These are phyloP conservation scores for Galaxias olidus DNA, from an alignment of 2,797 vertebrate genomes.

Conservation along the genomic window DNA sequence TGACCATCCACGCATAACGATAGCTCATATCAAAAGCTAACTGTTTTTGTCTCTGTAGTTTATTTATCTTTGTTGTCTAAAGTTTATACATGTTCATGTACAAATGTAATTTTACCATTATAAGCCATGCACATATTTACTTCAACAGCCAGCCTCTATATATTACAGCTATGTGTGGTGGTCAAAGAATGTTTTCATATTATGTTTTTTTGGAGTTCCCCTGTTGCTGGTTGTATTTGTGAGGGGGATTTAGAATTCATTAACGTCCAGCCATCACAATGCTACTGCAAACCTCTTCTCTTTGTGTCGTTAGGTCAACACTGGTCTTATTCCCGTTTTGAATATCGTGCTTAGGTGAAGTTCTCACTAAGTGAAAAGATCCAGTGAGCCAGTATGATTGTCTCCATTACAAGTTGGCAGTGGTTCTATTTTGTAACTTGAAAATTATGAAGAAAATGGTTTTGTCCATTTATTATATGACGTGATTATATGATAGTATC, in stretches of 20 bases:
- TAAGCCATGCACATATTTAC: conserved; percentile 81
- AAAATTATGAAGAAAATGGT: conserved; percentile 58
- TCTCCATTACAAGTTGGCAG: conserved; percentile 75
- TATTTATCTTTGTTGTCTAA: conserved; percentile 24
- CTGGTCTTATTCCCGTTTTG: conserved; percentile 17
- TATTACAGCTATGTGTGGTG: conserved; percentile 83
- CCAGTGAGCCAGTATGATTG: conserved; percentile 77
- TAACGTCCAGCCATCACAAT: conserved; percentile 75
- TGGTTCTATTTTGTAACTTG: conserved; percentile 85
- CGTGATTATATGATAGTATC: conserved; percentile 79
- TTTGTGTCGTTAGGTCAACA: conserved; percentile 3
- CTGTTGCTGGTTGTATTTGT: conserved; percentile 73
- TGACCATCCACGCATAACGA: conserved; percentile 51
- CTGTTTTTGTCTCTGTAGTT: conserved; percentile 57
- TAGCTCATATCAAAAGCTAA: conserved; percentile 76
- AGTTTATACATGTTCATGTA: conserved; percentile 11
- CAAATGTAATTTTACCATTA: conserved; percentile 69
- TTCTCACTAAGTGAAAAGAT: conserved; percentile 80
- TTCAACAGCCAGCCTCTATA: conserved; percentile 79
- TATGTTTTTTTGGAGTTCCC: conserved; percentile 84
- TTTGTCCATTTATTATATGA: conserved; percentile 78
- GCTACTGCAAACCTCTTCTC: conserved; percentile 61
- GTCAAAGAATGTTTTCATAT: conserved; percentile 97
- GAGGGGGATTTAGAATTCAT: conserved; percentile 76
- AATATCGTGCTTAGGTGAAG: conserved; percentile 69